A percentile compares a stretch with the other conserved stretches of the same genome.
Conservation (phyloP, 2,113 vertebrate genomes). For the Sylvilagus bachmani region DNA sequence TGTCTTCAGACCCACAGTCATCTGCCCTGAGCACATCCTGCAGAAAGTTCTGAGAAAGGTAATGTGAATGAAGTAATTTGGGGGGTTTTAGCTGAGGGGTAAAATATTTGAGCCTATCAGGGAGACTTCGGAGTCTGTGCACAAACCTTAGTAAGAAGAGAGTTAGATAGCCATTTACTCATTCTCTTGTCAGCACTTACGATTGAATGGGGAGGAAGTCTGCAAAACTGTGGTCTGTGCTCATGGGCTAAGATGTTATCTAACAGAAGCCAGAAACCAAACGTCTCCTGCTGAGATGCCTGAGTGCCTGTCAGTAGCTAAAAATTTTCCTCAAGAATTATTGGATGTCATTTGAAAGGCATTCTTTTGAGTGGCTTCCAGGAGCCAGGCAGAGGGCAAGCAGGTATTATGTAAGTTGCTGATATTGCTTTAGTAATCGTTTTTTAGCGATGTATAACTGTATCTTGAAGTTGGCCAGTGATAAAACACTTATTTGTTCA, state of each 20-base stretch:
- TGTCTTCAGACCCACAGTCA: constrained; percentile 74
- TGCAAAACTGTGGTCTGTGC: constrained; percentile 24
- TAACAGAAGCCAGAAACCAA: constrained; percentile 59
- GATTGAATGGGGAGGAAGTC: constrained; percentile 40
- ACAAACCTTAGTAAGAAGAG: constrained; percentile 43
- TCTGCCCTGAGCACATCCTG: constrained; percentile 66
- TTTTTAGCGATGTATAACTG: constrained; percentile 36
- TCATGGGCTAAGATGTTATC: constrained; percentile 56
- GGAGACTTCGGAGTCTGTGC: constrained; percentile 14
- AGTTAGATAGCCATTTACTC: constrained; percentile 26
- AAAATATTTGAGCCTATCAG: constrained; percentile 26
- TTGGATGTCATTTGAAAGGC: constrained; percentile 42
- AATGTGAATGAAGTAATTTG: constrained; percentile 82
- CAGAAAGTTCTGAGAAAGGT: constrained; percentile 83
- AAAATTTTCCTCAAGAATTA: constrained; percentile 46
- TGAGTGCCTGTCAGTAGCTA: constrained; percentile 4
- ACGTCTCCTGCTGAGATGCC: constrained; percentile 41
- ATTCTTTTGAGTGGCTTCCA: constrained; percentile 14
- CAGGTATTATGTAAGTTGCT: constrained; percentile 5
- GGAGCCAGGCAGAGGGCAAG: not conserved
- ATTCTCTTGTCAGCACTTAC: constrained; percentile 38
- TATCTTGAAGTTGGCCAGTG: not conserved
- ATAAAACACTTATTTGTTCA: not conserved
- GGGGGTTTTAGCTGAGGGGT: constrained; percentile 54
- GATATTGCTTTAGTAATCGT: constrained; percentile 43